A percentile compares a stretch with the other conserved stretches of the same genome.
Evolutionary conservation across 2,888 invertebrate species (phyloP).

Genomic region (Eilema griseolum): DNA sequence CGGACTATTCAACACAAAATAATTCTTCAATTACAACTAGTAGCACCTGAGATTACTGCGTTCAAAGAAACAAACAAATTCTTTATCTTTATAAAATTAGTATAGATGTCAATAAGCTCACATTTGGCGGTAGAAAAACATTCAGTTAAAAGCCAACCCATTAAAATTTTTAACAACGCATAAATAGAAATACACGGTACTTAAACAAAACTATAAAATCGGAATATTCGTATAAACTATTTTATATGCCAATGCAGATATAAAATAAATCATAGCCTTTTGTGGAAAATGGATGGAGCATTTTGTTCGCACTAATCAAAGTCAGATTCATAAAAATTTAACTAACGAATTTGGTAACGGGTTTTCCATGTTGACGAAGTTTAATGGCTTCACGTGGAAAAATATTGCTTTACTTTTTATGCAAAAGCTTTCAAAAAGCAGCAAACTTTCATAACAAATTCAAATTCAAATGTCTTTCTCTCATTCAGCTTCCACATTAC

Average conservation of each 20-base stretch:
- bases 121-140: not conserved
- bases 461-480: not conserved
- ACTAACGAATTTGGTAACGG: constrained; percentile 46
- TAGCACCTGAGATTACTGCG: no score
- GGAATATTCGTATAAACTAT: not conserved
- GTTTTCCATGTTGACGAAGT: constrained; percentile 39
- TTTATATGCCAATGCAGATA: not conserved
- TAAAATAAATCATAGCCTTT: constrained; percentile 11
- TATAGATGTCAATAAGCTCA: no score
- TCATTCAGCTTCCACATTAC: not conserved
- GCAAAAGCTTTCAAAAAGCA: not conserved
- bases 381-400: constrained; percentile 15
- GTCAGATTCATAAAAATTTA: constrained; percentile 42
- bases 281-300: constrained; percentile 9
- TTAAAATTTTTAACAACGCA: not conserved
- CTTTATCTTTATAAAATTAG: no score
- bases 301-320: constrained; percentile 17
- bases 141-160: not conserved
- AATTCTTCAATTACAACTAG: no score
- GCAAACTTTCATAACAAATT: not conserved
- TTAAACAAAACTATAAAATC: not conserved
- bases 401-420: not conserved
- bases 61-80: no score
- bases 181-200: not conserved
- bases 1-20: no score